Evolutionary conservation across 1,140 invertebrate species (phyloP), one percentile per base, ranked within the genome.

Genomic region (Solen grandis): DNA sequence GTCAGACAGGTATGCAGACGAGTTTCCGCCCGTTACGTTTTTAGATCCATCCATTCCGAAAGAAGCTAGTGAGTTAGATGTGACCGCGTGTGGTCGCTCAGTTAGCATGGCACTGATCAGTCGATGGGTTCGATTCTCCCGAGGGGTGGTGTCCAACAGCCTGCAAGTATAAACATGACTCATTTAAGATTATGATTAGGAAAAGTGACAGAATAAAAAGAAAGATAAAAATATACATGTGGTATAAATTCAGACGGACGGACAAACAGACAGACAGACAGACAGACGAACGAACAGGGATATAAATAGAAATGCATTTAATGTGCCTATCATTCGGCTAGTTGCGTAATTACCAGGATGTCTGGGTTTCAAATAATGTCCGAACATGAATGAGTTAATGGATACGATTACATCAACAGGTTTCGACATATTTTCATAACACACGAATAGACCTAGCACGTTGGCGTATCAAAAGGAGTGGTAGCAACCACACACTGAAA

Each of bases 21-120:
- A 36, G 63, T 36, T n/a, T 13, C 38, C n/a, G 16, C 22, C 14
- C 13, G 22, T 25, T 25, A n/a, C 1, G 10, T 3, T 70, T 19
- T 1, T n/a, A 35, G 31, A 19, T 41, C 31, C 27, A 46, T 25
- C n/a, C 22, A 19, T 52, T 8, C 27, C 38, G 50, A 10, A 5
- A 25, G 33, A 70, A 19, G 75, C 38, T n/a, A 65, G 5, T 19
- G 63, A 14, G 10, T 31, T 68, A 38, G 14, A 16, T 19, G 31
- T 60, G 5, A 38, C 14, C 46, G 68, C 60, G 35, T 19, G 29
- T 16, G 75, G 52, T 38, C 65, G 52, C 2, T 78, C 65, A 33
- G 75, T 62, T 27, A 78, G 75, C 75, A 78, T 78, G 46, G 75
- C 75, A 55, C 63, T 68, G 31, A 78, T 78, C 10, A 78, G 75